Base-by-base conservation (phyloP, 2,888 invertebrate species). In the Alcis repandata region DNA sequence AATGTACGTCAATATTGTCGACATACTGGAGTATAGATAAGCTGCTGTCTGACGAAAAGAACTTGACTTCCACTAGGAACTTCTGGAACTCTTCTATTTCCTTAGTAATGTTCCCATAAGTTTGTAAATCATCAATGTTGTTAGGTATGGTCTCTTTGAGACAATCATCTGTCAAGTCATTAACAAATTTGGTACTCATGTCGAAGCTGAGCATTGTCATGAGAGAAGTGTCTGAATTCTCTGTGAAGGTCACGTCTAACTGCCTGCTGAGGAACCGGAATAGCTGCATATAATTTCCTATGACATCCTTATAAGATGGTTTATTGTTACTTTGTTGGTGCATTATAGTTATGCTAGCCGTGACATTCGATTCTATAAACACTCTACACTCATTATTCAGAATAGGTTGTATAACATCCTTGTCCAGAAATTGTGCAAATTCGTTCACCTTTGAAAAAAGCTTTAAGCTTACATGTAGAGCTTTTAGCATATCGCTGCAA, bases 121-220 rank as follows among this genome's bases (percentile, higher is more conserved):
- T 93, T 71, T 95, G 94, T 65, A 97, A 89, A 69, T 96, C 97
- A 59, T 95, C 95, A 71, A 95, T 95, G 54, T 95, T 96, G 69
- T 95, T 95, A 0, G 98, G 98, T 77, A 98, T 95, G 0, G 97
- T 96, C 69, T 95, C 94, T 53, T 95, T 92, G 9, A 98, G 93
- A 79, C 97, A 98, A 75, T 97, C 95, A 69, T 95, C 94, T 2
- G 97, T 95, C 40, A 98, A 87, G 17, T 95, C 81, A 17, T 95
- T 94, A 20, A 96, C 94, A 74, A 98, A 94, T 49, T 95, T 94
- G 4, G 88, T 83, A 75, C 94, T 89, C 40, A 95, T 90, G 71
- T 94, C 85, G 43, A 89, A 85, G 0, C 95, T 95, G 52, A 96
- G 90, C 74, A 94, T 92, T 63, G 82, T 87, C 79, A 96, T 89